Percentiles rank a stretch among this genome's conserved stretches.
Evolutionary conservation across 2,113 vertebrate genomes (phyloP).

Genomic region (Dermatemys mawii): DNA sequence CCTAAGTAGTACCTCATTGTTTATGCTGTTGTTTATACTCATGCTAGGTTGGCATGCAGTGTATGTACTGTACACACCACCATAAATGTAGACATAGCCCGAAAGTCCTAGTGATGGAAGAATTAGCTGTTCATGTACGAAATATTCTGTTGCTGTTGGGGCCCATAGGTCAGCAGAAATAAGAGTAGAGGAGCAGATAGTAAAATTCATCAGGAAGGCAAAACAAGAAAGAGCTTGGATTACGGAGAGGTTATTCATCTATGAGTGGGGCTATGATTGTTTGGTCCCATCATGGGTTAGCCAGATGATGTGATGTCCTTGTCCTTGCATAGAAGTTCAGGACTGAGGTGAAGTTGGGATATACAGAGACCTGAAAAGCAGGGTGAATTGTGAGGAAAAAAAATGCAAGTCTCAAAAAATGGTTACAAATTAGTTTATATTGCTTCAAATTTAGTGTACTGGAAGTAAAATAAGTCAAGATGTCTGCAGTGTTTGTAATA

Average conservation of each 20-base stretch:
- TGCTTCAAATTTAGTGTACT: not conserved
- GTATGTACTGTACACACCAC: not conserved
- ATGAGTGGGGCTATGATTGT: not conserved
- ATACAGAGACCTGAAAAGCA: not conserved
- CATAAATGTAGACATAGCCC: not conserved
- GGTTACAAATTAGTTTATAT: not conserved
- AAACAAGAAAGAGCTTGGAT: not conserved
- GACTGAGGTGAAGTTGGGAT: not conserved
- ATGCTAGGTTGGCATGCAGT: not conserved
- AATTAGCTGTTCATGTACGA: not conserved
- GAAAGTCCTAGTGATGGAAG: not conserved
- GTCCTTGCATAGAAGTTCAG: not conserved
- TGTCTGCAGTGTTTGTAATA: not conserved
- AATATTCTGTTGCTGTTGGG: not conserved
- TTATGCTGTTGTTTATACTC: not conserved
- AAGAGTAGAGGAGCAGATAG: not conserved
- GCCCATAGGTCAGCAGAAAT: not conserved
- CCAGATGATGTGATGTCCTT: not conserved
- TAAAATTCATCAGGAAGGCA: not conserved
- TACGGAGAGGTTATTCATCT: not conserved
- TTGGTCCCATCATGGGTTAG: too few relatives aligned
- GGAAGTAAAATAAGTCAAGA: not conserved
- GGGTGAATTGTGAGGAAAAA: not conserved
- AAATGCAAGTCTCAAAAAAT: not conserved
- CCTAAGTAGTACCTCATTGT: not conserved